phyloP scores from a whole-genome alignment of 2,888 invertebrate species.

The Microdon myrmicae region DNA sequence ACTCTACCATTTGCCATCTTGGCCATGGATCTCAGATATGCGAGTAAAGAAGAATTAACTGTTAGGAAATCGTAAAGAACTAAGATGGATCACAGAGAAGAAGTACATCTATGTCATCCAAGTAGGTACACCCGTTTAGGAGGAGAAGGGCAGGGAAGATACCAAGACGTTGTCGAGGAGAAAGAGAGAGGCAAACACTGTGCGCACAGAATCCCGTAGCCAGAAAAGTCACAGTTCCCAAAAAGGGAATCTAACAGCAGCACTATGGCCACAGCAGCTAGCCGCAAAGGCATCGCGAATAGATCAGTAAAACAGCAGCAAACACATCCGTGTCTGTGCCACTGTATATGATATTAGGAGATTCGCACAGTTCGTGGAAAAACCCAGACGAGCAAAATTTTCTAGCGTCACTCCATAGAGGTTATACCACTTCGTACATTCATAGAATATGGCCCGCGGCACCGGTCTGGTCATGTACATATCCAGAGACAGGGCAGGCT shows the following conservation, averaged over 20 bases:
- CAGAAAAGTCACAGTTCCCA: constrained; percentile 51
- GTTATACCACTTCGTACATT: constrained; percentile 20
- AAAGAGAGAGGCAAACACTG: no score
- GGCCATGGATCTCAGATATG: constrained; percentile 32
- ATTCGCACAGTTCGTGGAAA: constrained; percentile 49
- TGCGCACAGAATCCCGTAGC: constrained; percentile 38
- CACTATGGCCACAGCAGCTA: constrained; percentile 13
- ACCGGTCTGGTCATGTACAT: constrained; percentile 42
- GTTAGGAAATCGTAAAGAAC: constrained; percentile 44
- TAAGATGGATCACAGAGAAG: constrained; percentile 39
- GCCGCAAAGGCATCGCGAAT: constrained; percentile 6
- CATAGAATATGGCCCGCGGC: constrained; percentile 24
- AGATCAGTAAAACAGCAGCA: constrained; percentile 28
- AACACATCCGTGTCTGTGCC: constrained; percentile 42
- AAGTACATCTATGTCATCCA: constrained; percentile 47
- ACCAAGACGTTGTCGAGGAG: no score
- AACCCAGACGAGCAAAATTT: constrained; percentile 30
- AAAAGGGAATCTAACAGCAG: constrained; percentile 48
- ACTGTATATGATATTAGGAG: constrained; percentile 47
- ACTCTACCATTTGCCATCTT: constrained; percentile 36
- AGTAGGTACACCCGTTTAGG: constrained; percentile 38
- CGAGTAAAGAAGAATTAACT: constrained; percentile 44
- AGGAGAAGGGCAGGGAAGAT: no score
- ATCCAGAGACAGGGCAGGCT: constrained; percentile 23
- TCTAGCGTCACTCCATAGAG: constrained; percentile 22